These are phyloP conservation scores for Drosophila kuntzei DNA, from an alignment of 2,888 invertebrate species.

Conservation along the genomic window DNA sequence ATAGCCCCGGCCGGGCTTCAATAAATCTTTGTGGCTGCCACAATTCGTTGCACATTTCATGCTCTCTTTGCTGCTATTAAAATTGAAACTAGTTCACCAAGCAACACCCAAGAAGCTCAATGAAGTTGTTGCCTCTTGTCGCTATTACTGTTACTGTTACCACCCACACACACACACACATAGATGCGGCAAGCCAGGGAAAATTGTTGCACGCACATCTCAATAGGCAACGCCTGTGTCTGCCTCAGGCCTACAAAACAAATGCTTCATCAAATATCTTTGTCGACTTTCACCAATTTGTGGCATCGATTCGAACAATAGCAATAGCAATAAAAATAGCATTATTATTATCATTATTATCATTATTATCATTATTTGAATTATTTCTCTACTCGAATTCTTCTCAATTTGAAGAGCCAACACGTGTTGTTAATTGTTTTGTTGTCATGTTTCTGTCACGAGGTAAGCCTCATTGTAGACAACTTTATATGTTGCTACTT, in stretches of 20 bases:
- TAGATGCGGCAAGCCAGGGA: constrained; percentile 20
- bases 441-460: constrained; percentile 11
- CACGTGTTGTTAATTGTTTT: constrained; percentile 38
- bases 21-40: constrained; percentile 79
- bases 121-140: constrained; percentile 54
- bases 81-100: constrained; percentile 74
- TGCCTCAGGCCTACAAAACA: constrained; percentile 11
- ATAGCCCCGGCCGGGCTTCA: constrained; percentile 72
- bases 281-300: constrained; percentile 72
- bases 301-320: constrained; percentile 58
- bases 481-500: background rate
- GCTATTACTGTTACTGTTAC: constrained; percentile 20
- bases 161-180: constrained; percentile 45
- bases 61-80: constrained; percentile 77
- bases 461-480: background rate
- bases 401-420: constrained; percentile 15
- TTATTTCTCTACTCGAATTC: constrained; percentile 30
- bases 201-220: constrained; percentile 73
- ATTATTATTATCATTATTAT: constrained; percentile 27
- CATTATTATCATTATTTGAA: constrained; percentile 26
- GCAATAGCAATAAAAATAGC: constrained; percentile 35
- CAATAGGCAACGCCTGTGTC: constrained; percentile 30
- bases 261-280: constrained; percentile 48
- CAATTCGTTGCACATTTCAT: constrained; percentile 80
- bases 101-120: constrained; percentile 58